Evolutionary conservation across 1,140 invertebrate species (phyloP).

Genomic region (Planococcus citri): DNA sequence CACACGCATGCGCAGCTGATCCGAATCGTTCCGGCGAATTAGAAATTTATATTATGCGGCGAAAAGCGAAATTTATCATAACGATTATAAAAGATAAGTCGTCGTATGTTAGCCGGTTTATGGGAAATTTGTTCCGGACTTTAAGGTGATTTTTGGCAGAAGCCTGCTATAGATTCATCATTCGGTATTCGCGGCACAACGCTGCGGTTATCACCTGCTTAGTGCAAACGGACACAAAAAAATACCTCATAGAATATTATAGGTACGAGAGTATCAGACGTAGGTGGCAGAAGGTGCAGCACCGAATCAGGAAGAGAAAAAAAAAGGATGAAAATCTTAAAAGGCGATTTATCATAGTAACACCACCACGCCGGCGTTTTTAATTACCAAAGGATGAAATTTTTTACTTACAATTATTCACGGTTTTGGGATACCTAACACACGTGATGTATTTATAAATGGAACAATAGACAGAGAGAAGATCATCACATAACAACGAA

Average conservation of each 20-base stretch:
- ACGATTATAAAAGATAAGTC: conserved; percentile 9
- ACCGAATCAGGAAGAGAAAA: too few species aligned
- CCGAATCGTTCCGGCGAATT: conserved; percentile 1
- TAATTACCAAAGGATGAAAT: too few species aligned
- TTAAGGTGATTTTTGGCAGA: conserved; percentile 12
- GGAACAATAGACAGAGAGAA: too few species aligned
- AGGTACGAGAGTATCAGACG: too few species aligned
- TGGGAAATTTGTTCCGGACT: conserved; percentile 15
- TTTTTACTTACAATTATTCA: too few species aligned
- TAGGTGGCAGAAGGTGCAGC: too few species aligned
- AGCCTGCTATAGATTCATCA: conserved; percentile 5
- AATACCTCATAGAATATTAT: background rate
- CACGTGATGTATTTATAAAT: too few species aligned
- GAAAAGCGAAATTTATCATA: conserved; percentile 11
- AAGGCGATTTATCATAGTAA: too few species aligned
- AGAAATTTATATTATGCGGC: background rate
- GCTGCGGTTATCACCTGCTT: background rate
- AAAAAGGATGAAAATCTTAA: too few species aligned
- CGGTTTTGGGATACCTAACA: too few species aligned
- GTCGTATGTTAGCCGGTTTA: background rate
- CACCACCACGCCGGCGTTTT: too few species aligned
- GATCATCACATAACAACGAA: background rate
- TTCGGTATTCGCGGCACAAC: too few species aligned
- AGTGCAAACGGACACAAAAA: background rate
- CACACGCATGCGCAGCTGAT: conserved; percentile 13